Conservation (phyloP, 2,113 vertebrate species). For the Phaetusa simplex region DNA sequence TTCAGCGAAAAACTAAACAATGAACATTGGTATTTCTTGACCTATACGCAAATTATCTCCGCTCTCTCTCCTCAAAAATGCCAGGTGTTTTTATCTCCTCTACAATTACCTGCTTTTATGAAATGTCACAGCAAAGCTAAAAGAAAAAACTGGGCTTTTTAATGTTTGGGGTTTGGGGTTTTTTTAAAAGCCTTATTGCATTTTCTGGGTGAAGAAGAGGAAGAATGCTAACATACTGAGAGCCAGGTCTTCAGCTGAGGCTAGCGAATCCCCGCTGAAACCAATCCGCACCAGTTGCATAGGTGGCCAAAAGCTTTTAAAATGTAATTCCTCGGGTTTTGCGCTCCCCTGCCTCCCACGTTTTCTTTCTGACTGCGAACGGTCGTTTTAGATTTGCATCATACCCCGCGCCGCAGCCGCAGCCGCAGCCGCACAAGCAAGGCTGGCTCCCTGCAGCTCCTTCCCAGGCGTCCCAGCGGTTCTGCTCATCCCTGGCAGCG, state of each 20-base stretch:
- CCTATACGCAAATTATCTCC: not conserved
- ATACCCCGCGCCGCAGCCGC: not conserved
- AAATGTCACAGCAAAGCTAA: not conserved
- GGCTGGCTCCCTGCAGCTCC: too few relatives aligned
- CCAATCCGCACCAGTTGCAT: not conserved
- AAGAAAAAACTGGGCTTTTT: not conserved
- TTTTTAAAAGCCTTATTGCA: not conserved
- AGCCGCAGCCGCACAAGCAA: not conserved
- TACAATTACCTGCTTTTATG: not conserved
- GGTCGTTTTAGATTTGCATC: not conserved
- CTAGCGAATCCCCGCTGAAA: not conserved
- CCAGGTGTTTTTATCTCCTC: not conserved
- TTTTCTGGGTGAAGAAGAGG: not conserved
- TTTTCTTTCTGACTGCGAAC: not conserved
- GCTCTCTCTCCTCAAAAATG: not conserved
- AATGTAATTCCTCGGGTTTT: not conserved
- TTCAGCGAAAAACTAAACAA: not conserved
- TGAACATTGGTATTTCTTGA: not conserved
- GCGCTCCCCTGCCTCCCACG: not conserved
- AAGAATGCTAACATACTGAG: not conserved
- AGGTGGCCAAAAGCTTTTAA: not conserved
- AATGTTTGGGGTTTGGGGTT: not conserved
- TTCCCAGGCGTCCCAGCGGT: fast-evolving
- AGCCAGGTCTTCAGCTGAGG: not conserved
- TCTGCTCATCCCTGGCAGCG: not conserved